These are phyloP conservation scores for Macrophya alboannulata DNA, from an alignment of 2,888 invertebrate species.

Conservation along the genomic window DNA sequence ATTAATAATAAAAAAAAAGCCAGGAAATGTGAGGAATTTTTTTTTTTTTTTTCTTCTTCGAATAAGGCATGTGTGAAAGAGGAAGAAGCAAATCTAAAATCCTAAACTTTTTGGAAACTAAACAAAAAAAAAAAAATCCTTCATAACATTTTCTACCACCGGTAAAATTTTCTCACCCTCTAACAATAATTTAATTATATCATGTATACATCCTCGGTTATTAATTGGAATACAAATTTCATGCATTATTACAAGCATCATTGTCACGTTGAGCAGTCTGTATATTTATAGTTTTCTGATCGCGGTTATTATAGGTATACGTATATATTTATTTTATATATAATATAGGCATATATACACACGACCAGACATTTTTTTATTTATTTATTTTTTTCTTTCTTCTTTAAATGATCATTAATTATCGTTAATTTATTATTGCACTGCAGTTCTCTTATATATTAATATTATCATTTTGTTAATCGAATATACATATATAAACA, in stretches of 20 bases:
- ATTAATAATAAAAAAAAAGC: too few species aligned
- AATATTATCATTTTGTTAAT: neutral
- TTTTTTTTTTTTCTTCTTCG: neutral
- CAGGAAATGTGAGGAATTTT: neutral
- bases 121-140: neutral
- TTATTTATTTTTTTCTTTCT: neutral
- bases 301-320: neutral
- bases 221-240: constrained; percentile 23
- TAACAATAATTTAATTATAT: neutral
- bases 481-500: neutral
- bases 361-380: neutral
- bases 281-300: constrained; percentile 14
- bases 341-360: neutral
- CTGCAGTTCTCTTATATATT: constrained; percentile 32
- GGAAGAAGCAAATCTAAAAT: neutral
- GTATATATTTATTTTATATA: neutral
- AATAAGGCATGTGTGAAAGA: neutral
- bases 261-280: constrained; percentile 44
- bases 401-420: neutral
- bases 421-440: constrained; percentile 32
- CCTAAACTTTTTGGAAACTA: neutral
- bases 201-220: neutral
- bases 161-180: neutral
- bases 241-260: constrained; percentile 22
- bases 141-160: neutral